Evolutionary conservation across 2,797 vertebrate species (phyloP).

Genomic region (Leucoraja ocellata): DNA sequence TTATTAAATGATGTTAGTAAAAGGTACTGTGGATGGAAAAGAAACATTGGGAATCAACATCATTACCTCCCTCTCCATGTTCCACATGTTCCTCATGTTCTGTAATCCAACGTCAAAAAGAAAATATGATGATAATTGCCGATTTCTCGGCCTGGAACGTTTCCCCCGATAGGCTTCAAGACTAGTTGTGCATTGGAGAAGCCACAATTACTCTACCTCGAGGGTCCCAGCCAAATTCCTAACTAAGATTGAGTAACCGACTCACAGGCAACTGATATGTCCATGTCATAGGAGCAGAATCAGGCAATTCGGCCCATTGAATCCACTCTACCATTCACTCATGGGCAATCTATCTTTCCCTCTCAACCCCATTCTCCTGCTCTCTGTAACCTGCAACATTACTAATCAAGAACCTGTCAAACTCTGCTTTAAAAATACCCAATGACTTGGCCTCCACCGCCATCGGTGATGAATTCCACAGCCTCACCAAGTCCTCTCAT

Average conservation of each 20-base stretch:
- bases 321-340: too few relatives aligned
- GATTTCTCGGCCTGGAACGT: not conserved
- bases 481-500: too few relatives aligned
- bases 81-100: slow-evolving; percentile 1
- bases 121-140: not conserved
- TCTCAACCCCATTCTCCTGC: too few relatives aligned
- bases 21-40: not conserved
- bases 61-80: slow-evolving; percentile 14
- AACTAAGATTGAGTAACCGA: not conserved
- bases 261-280: not conserved
- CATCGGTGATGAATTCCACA: too few relatives aligned
- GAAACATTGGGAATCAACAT: slow-evolving; percentile 7
- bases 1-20: not conserved
- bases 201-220: not conserved
- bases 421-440: too few relatives aligned
- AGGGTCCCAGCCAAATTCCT: not conserved
- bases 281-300: too few relatives aligned
- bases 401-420: too few relatives aligned
- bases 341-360: too few relatives aligned
- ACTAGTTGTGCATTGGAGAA: not conserved
- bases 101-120: slow-evolving; percentile 23
- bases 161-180: not conserved
- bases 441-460: too few relatives aligned
- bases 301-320: too few relatives aligned
- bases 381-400: too few relatives aligned